Evolutionary conservation across 2,888 invertebrate genomes (phyloP).

Genomic region (Drosophila affinis): DNA sequence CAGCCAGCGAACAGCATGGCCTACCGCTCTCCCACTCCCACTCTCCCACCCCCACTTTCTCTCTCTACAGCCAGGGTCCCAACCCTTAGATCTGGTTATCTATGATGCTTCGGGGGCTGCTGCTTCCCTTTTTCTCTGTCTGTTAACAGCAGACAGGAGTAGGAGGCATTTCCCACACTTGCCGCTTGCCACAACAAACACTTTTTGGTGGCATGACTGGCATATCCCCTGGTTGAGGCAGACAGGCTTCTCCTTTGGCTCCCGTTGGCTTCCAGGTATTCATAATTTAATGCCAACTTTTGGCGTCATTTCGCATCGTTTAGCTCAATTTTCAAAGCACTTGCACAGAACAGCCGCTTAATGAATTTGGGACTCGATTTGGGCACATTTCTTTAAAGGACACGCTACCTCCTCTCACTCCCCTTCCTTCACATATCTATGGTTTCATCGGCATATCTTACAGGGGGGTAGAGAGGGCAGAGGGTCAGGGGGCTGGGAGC

Average conservation of each 20-base stretch:
- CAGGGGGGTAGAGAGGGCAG: neutral
- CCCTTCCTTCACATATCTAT: no score
- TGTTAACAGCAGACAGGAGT: slow-evolving; percentile 16
- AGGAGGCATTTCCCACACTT: slow-evolving; percentile 46
- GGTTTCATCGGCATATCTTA: slow-evolving; percentile 11
- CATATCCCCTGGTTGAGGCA: slow-evolving; percentile 50
- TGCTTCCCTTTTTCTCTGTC: slow-evolving; percentile 36
- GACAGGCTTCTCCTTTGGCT: slow-evolving; percentile 20
- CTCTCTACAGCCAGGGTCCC: neutral
- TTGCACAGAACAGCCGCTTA: slow-evolving; percentile 55
- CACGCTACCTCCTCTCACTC: no score
- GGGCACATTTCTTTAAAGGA: neutral
- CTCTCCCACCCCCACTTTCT: neutral
- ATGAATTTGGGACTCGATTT: slow-evolving; percentile 48
- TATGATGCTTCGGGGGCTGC: slow-evolving; percentile 21
- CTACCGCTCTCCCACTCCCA: neutral
- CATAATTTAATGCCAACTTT: slow-evolving; percentile 71
- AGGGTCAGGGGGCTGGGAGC: neutral
- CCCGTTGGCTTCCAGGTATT: slow-evolving; percentile 55
- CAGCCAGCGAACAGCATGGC: slow-evolving; percentile 41
- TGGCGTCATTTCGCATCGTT: slow-evolving; percentile 67
- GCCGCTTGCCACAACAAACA: slow-evolving; percentile 20
- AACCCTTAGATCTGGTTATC: slow-evolving; percentile 18
- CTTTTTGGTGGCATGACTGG: slow-evolving; percentile 51
- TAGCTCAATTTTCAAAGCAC: slow-evolving; percentile 59